Conservation (phyloP, 2,888 invertebrate species). For the Strigamia crassipes region DNA sequence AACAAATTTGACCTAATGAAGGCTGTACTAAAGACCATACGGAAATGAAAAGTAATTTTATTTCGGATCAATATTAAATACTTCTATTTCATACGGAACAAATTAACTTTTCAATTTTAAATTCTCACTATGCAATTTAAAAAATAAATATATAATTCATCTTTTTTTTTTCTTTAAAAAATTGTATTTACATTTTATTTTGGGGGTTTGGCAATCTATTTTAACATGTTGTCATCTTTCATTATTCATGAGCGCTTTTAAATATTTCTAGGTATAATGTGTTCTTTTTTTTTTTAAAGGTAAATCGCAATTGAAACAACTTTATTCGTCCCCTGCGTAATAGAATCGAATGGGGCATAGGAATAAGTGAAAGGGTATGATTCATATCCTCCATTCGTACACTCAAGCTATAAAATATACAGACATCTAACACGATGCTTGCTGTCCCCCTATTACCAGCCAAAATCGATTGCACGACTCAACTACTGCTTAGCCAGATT, state of each 20-base stretch:
- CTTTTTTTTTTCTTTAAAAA: no score
- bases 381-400: slow-evolving; percentile 28
- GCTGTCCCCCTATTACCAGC: slow-evolving; percentile 28
- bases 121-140: no score
- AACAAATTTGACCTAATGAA: slow-evolving; percentile 1
- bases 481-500: slow-evolving; percentile 39
- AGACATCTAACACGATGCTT: slow-evolving; percentile 31
- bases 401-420: slow-evolving; percentile 31
- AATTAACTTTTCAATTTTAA: no score
- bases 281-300: background rate
- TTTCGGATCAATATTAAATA: background rate
- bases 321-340: slow-evolving; percentile 12
- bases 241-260: slow-evolving; percentile 1
- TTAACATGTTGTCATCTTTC: background rate
- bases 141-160: no score
- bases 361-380: slow-evolving; percentile 37
- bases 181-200: background rate
- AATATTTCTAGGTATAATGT: background rate
- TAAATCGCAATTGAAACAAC: slow-evolving; percentile 12
- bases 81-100: background rate
- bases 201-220: background rate
- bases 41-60: background rate
- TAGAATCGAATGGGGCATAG: slow-evolving; percentile 19
- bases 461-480: slow-evolving; percentile 34
- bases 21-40: background rate